These are phyloP conservation scores for Tenebrio molitor DNA, from an alignment of 1,140 invertebrate genomes.

Conservation along the genomic window DNA sequence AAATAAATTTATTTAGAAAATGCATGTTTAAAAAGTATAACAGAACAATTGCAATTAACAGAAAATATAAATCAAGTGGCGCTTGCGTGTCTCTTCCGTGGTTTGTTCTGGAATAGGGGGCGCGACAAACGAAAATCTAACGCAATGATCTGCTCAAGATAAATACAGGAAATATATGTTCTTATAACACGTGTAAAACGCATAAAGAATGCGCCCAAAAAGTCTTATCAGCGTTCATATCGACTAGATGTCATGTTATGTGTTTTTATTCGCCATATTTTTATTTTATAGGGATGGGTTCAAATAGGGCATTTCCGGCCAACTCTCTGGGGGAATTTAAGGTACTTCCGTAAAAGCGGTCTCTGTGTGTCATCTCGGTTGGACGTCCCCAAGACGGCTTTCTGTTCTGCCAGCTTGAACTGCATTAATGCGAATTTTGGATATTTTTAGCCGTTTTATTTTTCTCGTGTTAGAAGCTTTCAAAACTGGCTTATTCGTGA, in stretches of 20 bases:
- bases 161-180: slow-evolving; percentile 39
- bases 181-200: slow-evolving; percentile 47
- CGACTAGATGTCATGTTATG: slow-evolving; percentile 53
- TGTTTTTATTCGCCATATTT: slow-evolving; percentile 57
- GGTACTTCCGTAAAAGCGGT: slow-evolving; percentile 48
- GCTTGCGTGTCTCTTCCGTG: no score
- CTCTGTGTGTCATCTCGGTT: slow-evolving; percentile 22
- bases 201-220: slow-evolving; percentile 50
- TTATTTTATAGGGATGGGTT: slow-evolving; percentile 55
- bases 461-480: no score
- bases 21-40: no score
- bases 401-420: background rate
- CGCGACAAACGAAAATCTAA: no score
- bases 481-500: no score
- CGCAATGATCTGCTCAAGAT: no score
- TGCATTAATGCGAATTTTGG: slow-evolving; percentile 44
- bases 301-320: slow-evolving; percentile 51
- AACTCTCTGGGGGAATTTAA: slow-evolving; percentile 47
- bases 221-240: slow-evolving; percentile 52
- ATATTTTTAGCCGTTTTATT: no score
- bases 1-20: no score
- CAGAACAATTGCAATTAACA: no score
- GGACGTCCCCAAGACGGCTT: slow-evolving; percentile 41
- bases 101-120: no score
- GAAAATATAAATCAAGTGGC: no score